Evolutionary conservation across 2,888 invertebrate species (phyloP), one percentile per base, ranked within the genome.

Genomic region (Melipona beecheii): DNA sequence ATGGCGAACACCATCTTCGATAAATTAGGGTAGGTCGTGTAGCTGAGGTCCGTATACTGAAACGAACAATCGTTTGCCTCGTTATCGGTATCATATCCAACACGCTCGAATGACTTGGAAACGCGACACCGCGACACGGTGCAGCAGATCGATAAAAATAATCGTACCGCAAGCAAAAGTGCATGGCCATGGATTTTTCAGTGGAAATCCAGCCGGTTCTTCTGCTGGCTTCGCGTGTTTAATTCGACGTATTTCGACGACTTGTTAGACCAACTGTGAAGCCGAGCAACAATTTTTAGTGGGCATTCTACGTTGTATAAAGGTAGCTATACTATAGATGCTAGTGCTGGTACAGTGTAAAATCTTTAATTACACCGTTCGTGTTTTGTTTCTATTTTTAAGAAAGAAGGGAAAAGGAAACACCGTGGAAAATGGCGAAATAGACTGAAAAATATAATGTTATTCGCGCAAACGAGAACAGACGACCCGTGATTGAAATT

Each of bases 1-100:
- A 99, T 96, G 0, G 98, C 97, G 94, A 99, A 99, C n/a, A 99
- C 98, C 0, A 98, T 97, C 95, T 99, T 99, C 43, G 98, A 98
- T 85, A 99, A 95, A 87, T 97, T 97, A 13, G 99, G 98, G 94
- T 99, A 99, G 2, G 98, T 97, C 2, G 99, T 98, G 93, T 97
- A 96, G 79, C 97, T 96, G 86, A 99, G 96, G 92, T 99, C 98
- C 64, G 98, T 96, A 95, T 99, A 99, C 99, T 99, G 95, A 70
- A 95, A 95, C 68, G 21, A 43, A 62, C 4, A 77, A 81, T 50
- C 2, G 19, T 60, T 24, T 17, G 21, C 1, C 13, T 31, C 21
- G 43, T 60, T 60, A 72, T 72, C 27, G 19, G 11, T 60, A 60
- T 58, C 13, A 27, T 49, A 17, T 24, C 15, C n/a, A 27, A 9